Percentiles rank a stretch among this genome's conserved stretches.
Evolutionary conservation across 2,113 vertebrate genomes (phyloP).

Genomic region (Perca flavescens): DNA sequence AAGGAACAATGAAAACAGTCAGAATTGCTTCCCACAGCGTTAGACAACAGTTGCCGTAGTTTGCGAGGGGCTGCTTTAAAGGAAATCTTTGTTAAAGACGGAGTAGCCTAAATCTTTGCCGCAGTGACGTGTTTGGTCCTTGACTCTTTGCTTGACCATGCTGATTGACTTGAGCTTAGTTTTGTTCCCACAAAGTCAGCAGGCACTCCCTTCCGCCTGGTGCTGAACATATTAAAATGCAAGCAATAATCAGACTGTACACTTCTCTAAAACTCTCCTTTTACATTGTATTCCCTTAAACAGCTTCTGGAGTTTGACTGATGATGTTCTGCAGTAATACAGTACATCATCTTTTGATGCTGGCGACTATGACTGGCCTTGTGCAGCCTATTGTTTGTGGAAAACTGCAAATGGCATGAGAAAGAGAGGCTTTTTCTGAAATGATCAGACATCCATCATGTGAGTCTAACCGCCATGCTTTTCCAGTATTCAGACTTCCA

Average conservation of each 20-base stretch:
- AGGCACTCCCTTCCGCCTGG: not conserved
- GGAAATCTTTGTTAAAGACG: conserved; percentile 49
- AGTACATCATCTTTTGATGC: not conserved
- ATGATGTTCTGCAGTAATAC: not conserved
- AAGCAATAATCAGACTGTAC: not conserved
- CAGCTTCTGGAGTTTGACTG: not conserved
- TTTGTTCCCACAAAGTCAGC: conserved; percentile 3
- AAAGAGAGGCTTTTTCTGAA: not conserved
- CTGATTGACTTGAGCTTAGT: conserved; percentile 3
- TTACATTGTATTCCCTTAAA: not conserved
- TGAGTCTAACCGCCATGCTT: conserved; percentile 16
- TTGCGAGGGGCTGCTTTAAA: conserved; percentile 37
- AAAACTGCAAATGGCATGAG: conserved; percentile 14
- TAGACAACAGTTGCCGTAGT: conserved; percentile 50
- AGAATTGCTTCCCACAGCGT: conserved; percentile 66
- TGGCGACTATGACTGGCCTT: conserved; percentile 1
- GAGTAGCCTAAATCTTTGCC: conserved; percentile 28
- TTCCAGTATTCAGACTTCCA: conserved; percentile 31
- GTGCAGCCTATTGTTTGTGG: not conserved
- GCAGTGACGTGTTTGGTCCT: conserved; percentile 23
- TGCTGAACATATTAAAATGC: not conserved
- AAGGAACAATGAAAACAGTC: conserved; percentile 53
- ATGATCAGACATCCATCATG: not conserved
- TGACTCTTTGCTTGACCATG: not conserved
- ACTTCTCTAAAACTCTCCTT: not conserved